Base-by-base conservation (phyloP, 2,113 vertebrate species). In the Coryphaenoides rupestris region DNA sequence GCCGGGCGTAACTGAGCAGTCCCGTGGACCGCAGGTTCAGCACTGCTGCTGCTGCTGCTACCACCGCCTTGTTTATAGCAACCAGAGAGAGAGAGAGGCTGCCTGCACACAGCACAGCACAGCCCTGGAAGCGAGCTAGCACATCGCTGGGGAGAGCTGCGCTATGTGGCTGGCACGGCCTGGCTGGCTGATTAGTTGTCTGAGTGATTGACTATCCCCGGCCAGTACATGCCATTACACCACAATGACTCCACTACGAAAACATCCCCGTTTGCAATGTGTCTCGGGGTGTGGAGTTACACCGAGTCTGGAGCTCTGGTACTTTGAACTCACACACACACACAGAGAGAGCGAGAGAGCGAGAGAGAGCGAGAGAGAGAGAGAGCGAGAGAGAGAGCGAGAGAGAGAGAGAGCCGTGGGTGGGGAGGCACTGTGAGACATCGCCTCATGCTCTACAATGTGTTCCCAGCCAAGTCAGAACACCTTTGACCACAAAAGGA, bases 211-310 rank as follows among this genome's bases (percentile, higher is more conserved):
- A 16, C 50, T 66, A 72, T 61, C 79, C 65, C 70, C 50, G 53
- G 77, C 69, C 60, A 77, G 72, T 65, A 60, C 62, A 59, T 40
- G 21, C 19, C 58, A 68, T 84, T 82, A 69, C 75, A 76, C 73
- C 76, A 77, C 70, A 70, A 70, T 88, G 84, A 85, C 77, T 79
- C 73, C 77, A 84, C 68, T 54, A 65, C 72, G 72, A 33, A 82
- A 79, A 62, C 66, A 86, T 83, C 56, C 64, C 47, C 67, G 66
- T 83, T 74, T 74, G 53, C 66, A 63, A 22, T 60, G 68, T 67
- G 50, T 55, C 65, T 57, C 58, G 28, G 66, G 28, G 69, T 82
- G 66, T 80, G 69, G 60, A 66, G 70, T 80, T 85, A 22, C 74
- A 77, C 12, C 15, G 63, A 60, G 53, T 57, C 17, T 22, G 56